phyloP scores from a whole-genome alignment of 2,113 vertebrate genomes.

The Columba livia region DNA sequence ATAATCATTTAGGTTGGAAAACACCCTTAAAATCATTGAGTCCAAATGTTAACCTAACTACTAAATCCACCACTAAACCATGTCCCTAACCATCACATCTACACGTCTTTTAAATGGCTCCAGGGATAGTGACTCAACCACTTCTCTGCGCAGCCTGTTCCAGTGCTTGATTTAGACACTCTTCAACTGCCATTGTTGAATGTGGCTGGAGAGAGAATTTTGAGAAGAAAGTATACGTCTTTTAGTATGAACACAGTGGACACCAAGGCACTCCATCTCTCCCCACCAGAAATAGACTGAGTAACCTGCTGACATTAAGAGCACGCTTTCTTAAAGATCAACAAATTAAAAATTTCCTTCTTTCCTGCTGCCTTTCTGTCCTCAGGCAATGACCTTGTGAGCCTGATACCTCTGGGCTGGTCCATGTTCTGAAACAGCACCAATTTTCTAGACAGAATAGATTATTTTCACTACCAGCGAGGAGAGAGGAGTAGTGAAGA shows the following conservation, averaged over 20 bases:
- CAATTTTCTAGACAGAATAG: not conserved
- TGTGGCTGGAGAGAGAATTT: not conserved
- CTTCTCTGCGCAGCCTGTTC: not conserved
- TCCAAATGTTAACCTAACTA: not conserved
- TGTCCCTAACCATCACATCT: accelerated
- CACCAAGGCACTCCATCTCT: not conserved
- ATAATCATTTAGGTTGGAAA: not conserved
- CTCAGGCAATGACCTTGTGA: not conserved
- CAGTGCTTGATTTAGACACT: not conserved
- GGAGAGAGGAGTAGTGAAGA: not conserved
- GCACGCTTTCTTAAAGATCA: not conserved
- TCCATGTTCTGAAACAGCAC: not conserved
- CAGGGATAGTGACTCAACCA: not conserved
- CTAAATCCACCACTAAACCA: not conserved
- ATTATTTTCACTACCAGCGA: not conserved
- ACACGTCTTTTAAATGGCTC: not conserved
- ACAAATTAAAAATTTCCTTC: not conserved
- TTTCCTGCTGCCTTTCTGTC: not conserved
- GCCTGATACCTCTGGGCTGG: not conserved
- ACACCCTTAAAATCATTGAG: not conserved
- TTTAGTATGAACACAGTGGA: not conserved
- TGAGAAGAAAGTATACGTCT: not conserved
- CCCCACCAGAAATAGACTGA: not conserved
- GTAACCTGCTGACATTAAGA: not conserved
- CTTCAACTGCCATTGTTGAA: not conserved